These are phyloP conservation scores for Cephonodes hylas DNA, from an alignment of 2,888 invertebrate species.

Conservation along the genomic window DNA sequence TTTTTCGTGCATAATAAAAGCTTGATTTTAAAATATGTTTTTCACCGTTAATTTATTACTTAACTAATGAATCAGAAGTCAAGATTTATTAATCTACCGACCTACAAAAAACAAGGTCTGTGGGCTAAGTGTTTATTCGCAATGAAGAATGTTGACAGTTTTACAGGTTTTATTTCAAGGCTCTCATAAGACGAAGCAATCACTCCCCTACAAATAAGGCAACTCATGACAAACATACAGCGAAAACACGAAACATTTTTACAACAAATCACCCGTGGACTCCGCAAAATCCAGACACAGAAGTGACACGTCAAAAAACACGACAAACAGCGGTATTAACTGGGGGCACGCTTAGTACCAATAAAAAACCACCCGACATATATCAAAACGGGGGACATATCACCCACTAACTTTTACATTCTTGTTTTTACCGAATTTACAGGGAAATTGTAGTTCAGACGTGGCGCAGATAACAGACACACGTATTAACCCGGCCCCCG, in stretches of 20 bases:
- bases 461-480: constrained; percentile 10
- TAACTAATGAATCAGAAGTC: too few relatives aligned
- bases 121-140: too few relatives aligned
- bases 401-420: not conserved
- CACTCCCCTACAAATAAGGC: too few relatives aligned
- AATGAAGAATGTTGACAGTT: too few relatives aligned
- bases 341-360: not conserved
- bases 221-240: too few relatives aligned
- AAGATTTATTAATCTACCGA: too few relatives aligned
- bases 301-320: not conserved
- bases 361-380: constrained; percentile 9
- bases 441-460: constrained; percentile 10
- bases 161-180: too few relatives aligned
- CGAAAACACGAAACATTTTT: not conserved
- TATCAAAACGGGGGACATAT: constrained; percentile 15
- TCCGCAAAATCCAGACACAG: not conserved
- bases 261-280: not conserved
- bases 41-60: too few relatives aligned
- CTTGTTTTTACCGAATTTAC: constrained; percentile 12
- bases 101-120: too few relatives aligned
- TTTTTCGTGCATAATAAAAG: too few relatives aligned
- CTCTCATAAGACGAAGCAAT: too few relatives aligned
- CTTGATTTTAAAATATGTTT: too few relatives aligned
- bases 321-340: not conserved
- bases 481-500: constrained; percentile 9